Evolutionary conservation across 2,888 invertebrate species (phyloP).

Genomic region (Troides aeacus): DNA sequence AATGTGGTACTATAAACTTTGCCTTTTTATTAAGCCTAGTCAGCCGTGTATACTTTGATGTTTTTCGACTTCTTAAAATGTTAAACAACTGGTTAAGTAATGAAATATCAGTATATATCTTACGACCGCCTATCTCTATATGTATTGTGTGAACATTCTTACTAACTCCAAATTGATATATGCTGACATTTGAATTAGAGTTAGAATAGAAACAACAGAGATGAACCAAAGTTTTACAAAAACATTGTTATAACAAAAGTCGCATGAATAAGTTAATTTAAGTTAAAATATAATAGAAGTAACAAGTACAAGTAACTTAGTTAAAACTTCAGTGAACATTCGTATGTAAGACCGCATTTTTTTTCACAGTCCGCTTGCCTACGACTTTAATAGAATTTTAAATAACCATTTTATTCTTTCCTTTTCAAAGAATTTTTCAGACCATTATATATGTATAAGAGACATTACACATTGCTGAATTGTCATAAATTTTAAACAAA

Average conservation of each 20-base stretch:
- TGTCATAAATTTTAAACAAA: constrained; percentile 1
- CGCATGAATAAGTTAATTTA: constrained; percentile 22
- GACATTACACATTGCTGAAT: neutral
- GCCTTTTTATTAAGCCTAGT: constrained; percentile 19
- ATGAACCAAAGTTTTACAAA: neutral
- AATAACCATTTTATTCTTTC: constrained; percentile 4
- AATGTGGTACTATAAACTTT: constrained; percentile 19
- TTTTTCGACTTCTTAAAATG: no score
- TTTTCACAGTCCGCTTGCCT: neutral
- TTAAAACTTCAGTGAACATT: constrained; percentile 26
- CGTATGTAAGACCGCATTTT: constrained; percentile 7
- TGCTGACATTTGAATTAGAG: no score
- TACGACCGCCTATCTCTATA: no score
- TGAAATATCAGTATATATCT: no score
- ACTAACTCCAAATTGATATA: no score
- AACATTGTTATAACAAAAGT: constrained; percentile 5
- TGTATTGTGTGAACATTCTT: no score
- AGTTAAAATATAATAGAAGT: constrained; percentile 18
- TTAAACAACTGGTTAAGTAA: no score
- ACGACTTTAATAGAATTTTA: constrained; percentile 11
- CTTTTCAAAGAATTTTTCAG: neutral
- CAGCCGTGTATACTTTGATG: constrained; percentile 1
- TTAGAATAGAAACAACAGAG: no score
- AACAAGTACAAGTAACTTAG: constrained; percentile 19
- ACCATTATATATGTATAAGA: constrained; percentile 2